A percentile compares a stretch with the other conserved stretches of the same genome.
These are phyloP conservation scores for Eupelmus urozonus DNA, from an alignment of 2,888 invertebrate genomes.

Conservation along the genomic window DNA sequence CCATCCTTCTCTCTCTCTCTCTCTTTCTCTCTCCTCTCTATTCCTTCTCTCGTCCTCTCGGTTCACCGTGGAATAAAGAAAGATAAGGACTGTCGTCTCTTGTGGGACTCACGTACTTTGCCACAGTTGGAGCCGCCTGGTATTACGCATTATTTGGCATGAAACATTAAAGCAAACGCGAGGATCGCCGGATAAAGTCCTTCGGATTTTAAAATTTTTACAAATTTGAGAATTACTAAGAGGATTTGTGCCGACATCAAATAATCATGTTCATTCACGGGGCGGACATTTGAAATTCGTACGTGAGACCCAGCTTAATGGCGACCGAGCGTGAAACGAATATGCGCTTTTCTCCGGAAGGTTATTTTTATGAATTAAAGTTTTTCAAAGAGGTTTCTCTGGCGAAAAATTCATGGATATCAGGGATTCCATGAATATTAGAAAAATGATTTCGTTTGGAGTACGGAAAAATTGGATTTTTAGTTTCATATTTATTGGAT, in stretches of 20 bases:
- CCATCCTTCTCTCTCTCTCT: not conserved
- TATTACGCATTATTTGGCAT: constrained; percentile 32
- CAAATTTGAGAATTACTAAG: not conserved
- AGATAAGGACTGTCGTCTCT: constrained; percentile 29
- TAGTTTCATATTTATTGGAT: not conserved
- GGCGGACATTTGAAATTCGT: not conserved
- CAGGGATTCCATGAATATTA: constrained; percentile 7
- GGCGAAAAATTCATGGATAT: constrained; percentile 18
- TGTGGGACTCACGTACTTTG: constrained; percentile 27
- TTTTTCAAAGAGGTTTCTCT: not conserved
- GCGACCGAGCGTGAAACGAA: not conserved
- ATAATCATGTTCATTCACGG: constrained; percentile 7
- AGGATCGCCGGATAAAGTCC: not conserved
- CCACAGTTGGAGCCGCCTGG: not conserved
- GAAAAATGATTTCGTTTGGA: not conserved
- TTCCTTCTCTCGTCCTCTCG: constrained; percentile 10
- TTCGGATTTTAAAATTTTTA: not conserved
- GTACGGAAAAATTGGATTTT: not conserved
- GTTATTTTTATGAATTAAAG: not conserved
- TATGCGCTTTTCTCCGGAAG: too few species aligned
- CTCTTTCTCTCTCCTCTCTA: constrained; percentile 7
- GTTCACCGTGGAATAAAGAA: not conserved
- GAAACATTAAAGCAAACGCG: constrained; percentile 14
- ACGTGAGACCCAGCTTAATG: not conserved
- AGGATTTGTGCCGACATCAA: not conserved